phyloP scores from a whole-genome alignment of 1,140 invertebrate species.

The Drosophila lini region DNA sequence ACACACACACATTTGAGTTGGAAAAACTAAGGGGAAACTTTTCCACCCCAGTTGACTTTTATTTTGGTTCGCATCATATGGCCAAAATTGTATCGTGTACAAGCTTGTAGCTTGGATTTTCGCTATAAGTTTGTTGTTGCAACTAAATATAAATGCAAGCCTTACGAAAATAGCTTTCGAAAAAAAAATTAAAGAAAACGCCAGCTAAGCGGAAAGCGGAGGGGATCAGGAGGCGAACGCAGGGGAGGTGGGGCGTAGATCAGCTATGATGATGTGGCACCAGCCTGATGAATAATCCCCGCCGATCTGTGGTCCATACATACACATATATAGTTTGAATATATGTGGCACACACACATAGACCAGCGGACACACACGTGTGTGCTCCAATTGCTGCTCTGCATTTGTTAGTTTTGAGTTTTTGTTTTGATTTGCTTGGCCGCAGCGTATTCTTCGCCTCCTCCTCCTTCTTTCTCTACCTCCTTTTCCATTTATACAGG shows the following conservation, averaged over 20 bases:
- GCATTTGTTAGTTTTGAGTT: constrained; percentile 74
- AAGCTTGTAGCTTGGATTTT: constrained; percentile 64
- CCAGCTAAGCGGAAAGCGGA: constrained; percentile 30
- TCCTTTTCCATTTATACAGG: constrained; percentile 6
- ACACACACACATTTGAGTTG: constrained; percentile 14
- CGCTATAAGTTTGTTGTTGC: constrained; percentile 65
- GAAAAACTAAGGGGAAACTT: constrained; percentile 39
- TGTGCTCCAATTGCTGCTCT: constrained; percentile 58
- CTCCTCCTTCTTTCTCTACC: constrained; percentile 3
- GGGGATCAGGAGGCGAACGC: constrained; percentile 14
- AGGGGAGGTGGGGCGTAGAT: constrained; percentile 27
- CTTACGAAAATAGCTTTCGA: constrained; percentile 71
- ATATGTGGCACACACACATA: constrained; percentile 19
- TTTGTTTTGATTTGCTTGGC: constrained; percentile 77
- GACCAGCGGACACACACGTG: constrained; percentile 25
- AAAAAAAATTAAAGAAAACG: constrained; percentile 34
- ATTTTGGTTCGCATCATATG: constrained; percentile 53
- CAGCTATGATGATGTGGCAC: constrained; percentile 54
- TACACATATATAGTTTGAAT: constrained; percentile 34
- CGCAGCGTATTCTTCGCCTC: constrained; percentile 34
- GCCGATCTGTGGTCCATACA: constrained; percentile 33
- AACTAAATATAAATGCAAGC: constrained; percentile 80
- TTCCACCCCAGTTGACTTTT: constrained; percentile 55
- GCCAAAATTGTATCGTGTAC: constrained; percentile 49
- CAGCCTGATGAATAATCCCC: constrained; percentile 73